Conservation (phyloP, 1,140 invertebrate genomes). For the Chymomyza costata region DNA sequence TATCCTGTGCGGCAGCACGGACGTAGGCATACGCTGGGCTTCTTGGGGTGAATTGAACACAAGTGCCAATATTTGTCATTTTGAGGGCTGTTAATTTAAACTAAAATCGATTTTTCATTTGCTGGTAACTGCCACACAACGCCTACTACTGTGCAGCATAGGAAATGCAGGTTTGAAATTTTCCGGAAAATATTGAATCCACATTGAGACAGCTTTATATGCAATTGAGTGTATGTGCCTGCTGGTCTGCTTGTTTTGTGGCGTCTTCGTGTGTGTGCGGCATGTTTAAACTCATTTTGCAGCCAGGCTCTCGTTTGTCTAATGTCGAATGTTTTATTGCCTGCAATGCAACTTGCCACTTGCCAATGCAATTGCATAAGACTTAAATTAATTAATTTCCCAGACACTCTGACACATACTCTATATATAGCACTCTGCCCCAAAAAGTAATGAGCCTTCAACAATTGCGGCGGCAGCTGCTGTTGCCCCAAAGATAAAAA, state of each 20-base stretch:
- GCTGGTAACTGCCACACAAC: neutral
- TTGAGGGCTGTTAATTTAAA: constrained; percentile 71
- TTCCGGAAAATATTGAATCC: constrained; percentile 66
- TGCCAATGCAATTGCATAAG: constrained; percentile 66
- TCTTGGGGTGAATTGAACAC: constrained; percentile 29
- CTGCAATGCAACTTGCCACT: constrained; percentile 34
- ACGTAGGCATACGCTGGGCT: constrained; percentile 21
- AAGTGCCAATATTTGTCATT: constrained; percentile 70
- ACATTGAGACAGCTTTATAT: constrained; percentile 1
- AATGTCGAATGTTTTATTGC: constrained; percentile 64
- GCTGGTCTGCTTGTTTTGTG: constrained; percentile 22
- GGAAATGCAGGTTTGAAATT: constrained; percentile 37
- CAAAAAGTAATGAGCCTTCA: constrained; percentile 28
- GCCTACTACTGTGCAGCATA: neutral
- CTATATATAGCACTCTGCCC: constrained; percentile 4
- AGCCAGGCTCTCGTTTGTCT: constrained; percentile 45
- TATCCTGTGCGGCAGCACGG: constrained; percentile 52
- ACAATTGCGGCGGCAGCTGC: neutral
- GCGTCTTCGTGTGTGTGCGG: constrained; percentile 44
- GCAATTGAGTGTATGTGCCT: neutral
- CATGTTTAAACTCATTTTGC: constrained; percentile 70
- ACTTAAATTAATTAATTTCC: constrained; percentile 72
- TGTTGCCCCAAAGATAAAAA: neutral
- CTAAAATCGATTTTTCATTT: constrained; percentile 66
- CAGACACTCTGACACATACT: constrained; percentile 19